Percentiles rank a stretch among this genome's conserved stretches.
phyloP scores from a whole-genome alignment of 1,140 invertebrate species.

The fruit fly (Drosophila melanogaster) region DNA sequence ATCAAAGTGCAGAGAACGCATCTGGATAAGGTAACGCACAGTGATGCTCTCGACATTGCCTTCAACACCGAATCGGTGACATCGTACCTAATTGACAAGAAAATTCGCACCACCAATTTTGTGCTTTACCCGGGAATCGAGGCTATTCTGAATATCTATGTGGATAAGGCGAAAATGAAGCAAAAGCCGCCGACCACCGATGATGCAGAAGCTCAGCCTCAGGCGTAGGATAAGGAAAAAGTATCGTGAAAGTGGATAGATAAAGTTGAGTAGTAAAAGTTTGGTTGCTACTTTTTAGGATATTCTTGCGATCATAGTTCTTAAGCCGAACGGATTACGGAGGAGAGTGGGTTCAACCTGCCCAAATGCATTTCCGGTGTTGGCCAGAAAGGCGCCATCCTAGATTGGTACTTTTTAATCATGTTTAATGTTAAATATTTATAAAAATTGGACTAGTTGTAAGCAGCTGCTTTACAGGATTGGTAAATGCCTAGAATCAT shows the following conservation, averaged over 20 bases:
- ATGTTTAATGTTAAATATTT: constrained; percentile 80
- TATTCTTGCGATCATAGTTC: not conserved
- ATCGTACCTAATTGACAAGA: constrained; percentile 77
- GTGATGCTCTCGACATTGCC: constrained; percentile 86
- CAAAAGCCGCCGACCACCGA: constrained; percentile 38
- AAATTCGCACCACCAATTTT: constrained; percentile 77
- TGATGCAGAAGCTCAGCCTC: constrained; percentile 28
- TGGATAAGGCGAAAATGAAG: constrained; percentile 64
- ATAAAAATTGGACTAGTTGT: constrained; percentile 80
- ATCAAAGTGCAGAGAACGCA: constrained; percentile 86
- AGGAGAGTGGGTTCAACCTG: constrained; percentile 9
- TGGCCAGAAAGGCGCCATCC: constrained; percentile 5
- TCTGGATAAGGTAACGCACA: constrained; percentile 85
- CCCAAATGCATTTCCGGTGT: constrained; percentile 29
- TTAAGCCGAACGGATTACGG: not conserved
- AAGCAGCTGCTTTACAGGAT: constrained; percentile 64
- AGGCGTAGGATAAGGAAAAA: constrained; percentile 3
- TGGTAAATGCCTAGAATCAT: constrained; percentile 74
- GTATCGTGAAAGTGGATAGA: too few relatives aligned
- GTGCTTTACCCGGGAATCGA: constrained; percentile 82
- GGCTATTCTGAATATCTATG: constrained; percentile 79
- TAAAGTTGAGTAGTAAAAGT: too few relatives aligned
- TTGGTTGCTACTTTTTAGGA: too few relatives aligned
- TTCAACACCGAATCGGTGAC: constrained; percentile 84
- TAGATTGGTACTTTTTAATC: constrained; percentile 57